These are phyloP conservation scores for Drosophila ananassae DNA, from an alignment of 1,140 invertebrate species.

Conservation along the genomic window DNA sequence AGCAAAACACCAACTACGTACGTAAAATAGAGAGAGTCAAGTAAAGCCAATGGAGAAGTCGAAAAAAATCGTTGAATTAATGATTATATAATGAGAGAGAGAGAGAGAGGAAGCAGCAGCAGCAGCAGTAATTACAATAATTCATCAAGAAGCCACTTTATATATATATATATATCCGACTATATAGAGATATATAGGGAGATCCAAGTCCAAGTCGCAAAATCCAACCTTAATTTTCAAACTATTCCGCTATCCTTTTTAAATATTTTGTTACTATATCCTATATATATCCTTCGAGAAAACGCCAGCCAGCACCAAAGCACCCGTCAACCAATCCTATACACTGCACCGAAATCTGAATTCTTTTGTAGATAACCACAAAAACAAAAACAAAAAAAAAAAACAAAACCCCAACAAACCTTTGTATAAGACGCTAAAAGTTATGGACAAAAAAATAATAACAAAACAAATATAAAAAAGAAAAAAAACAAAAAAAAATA, in stretches of 20 bases:
- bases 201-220: slow-evolving; percentile 38
- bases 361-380: slow-evolving; percentile 38
- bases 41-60: slow-evolving; percentile 16
- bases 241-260: background rate
- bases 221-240: slow-evolving; percentile 11
- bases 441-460: slow-evolving; percentile 6
- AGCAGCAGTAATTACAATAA: too few relatives aligned
- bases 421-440: slow-evolving; percentile 17
- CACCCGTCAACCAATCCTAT: background rate
- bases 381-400: background rate
- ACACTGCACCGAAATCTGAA: slow-evolving; percentile 7
- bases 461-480: background rate
- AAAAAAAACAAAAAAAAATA: background rate
- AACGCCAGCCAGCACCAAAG: background rate
- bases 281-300: background rate
- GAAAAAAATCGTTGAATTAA: slow-evolving; percentile 22
- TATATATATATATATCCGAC: slow-evolving; percentile 34
- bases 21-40: slow-evolving; percentile 30
- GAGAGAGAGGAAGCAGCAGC: too few relatives aligned
- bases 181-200: slow-evolving; percentile 41
- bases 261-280: slow-evolving; percentile 4
- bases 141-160: slow-evolving; percentile 11
- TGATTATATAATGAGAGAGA: background rate
- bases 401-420: background rate
- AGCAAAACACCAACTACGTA: slow-evolving; percentile 65